phyloP scores from a whole-genome alignment of 2,113 vertebrate genomes.

The Leucoraja erinaceus region DNA sequence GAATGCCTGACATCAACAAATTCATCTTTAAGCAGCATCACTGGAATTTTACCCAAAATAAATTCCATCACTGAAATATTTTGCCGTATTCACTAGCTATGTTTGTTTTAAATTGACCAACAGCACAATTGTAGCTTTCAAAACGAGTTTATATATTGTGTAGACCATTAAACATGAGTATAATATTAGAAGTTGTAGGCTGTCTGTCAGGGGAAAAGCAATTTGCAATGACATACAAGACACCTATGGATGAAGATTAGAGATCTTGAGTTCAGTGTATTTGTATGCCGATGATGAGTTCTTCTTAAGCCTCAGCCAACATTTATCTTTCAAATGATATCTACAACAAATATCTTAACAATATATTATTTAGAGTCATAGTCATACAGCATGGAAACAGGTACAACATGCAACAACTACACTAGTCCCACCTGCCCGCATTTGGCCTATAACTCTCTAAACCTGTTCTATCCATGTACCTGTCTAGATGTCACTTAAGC shows the following conservation, averaged over 20 bases:
- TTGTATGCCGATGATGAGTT: too few species aligned
- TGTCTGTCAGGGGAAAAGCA: neutral
- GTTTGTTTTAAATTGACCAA: neutral
- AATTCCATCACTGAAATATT: neutral
- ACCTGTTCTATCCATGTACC: too few species aligned
- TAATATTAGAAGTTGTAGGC: neutral
- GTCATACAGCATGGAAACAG: too few species aligned
- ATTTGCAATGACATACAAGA: neutral
- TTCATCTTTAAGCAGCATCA: neutral
- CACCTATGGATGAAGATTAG: neutral
- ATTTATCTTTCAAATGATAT: too few species aligned
- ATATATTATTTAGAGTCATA: neutral
- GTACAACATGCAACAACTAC: too few species aligned
- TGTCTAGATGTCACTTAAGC: too few species aligned
- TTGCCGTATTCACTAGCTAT: neutral
- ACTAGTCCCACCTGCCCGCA: too few species aligned
- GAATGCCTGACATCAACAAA: neutral
- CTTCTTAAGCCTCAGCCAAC: too few species aligned
- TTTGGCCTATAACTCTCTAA: too few species aligned
- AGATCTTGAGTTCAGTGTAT: neutral
- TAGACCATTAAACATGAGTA: neutral
- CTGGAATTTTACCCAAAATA: conserved; percentile 2
- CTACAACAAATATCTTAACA: neutral
- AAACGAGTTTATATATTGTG: neutral
- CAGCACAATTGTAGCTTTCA: neutral